Base-by-base conservation (phyloP, 2,888 invertebrate species). In the Pachycephus smyrnensis region DNA sequence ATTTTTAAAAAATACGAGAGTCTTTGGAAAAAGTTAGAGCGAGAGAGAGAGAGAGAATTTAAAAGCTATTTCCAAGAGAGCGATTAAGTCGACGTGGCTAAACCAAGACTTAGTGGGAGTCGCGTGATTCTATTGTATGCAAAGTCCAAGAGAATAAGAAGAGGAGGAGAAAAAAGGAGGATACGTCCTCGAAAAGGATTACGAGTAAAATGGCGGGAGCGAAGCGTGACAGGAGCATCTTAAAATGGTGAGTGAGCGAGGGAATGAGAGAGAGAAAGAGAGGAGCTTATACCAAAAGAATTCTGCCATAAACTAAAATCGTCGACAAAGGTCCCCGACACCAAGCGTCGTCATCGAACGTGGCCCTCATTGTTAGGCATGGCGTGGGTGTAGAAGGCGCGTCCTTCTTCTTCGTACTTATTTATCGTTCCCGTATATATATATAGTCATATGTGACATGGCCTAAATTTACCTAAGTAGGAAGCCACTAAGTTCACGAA, bases 201-300 rank as follows among this genome's bases (percentile, higher is more conserved):
- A 55, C 9, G 15, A 23, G 55, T 23, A 23, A 79, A 79, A 77
- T 74, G 75, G 76, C 68, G 36, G 35, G 73, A 80, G 23, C 37
- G 55, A 36, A 73, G 36, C 73, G 78, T 68, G 68, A 37, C 75
- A 69, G 68, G 68, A 76, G 37, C 76, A 79, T 79, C 76, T 80
- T 74, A 76, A 79, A 73, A 75, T 75, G 76, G 74, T 76, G 73
- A 55, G 40, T 75, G 69, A 55, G 23, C 32, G 77, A 77, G 69
- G 31, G 69, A 73, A 31, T 12, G 40, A 69, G 75, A 40, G 71
- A 36, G 71, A 76, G 32, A 30, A 23, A 15, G 55, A 55, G 9
- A 55, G 55, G 23, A 23, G 23, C 23, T 23, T 9, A 0, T 55
- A 55, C 55, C 55, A 23, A 23, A 23, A 23, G 55, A 55, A 55